Evolutionary conservation across 2,888 invertebrate species (phyloP), one percentile per base, ranked within the genome.

Genomic region (Lepetodrilus schrolli): DNA sequence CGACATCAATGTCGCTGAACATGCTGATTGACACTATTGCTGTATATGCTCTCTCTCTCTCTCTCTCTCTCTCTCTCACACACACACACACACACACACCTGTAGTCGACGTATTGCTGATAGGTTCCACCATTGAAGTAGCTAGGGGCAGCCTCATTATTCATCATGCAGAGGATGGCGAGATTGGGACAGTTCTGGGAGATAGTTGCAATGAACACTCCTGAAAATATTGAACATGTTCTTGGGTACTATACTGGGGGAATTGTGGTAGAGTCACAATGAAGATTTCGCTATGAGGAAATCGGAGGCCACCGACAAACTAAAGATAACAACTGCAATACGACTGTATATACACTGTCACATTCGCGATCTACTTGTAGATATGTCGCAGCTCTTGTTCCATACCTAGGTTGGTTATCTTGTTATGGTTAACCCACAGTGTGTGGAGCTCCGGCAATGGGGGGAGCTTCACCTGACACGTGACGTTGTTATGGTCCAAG

Each of bases 81-180:
- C n/a, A n/a, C n/a, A n/a, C n/a, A n/a, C n/a, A n/a, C 10, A 34
- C 1, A 47, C 4, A 71, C 79, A 86, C 89, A 95, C 95, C 95
- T 94, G 89, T 95, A 95, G 83, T 94, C 94, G 13, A 94, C 90
- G 86, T 94, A 94, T 86, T 95, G 94, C 82, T 94, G 94, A 84
- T 94, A 94, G 17, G 93, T 93, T 48, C 94, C 94, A n/a, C 94
- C 94, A 81, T 94, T 94, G 73, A 95, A 92, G 84, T 94, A 94
- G 80, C 94, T 94, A 0, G 95, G 95, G 0, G 94, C 94, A 0
- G 95, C 95, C 0, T 94, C 93, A 90, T 96, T 96, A 21, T 96
- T 96, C 96, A 96, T 95, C 74, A 96, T 92, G 17, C 95, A 95
- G 0, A 96, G 91, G 87, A 94, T 94, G 84, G 93, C 93, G 30